Evolutionary conservation across 1,140 invertebrate genomes (phyloP).

Genomic region (Solen grandis): DNA sequence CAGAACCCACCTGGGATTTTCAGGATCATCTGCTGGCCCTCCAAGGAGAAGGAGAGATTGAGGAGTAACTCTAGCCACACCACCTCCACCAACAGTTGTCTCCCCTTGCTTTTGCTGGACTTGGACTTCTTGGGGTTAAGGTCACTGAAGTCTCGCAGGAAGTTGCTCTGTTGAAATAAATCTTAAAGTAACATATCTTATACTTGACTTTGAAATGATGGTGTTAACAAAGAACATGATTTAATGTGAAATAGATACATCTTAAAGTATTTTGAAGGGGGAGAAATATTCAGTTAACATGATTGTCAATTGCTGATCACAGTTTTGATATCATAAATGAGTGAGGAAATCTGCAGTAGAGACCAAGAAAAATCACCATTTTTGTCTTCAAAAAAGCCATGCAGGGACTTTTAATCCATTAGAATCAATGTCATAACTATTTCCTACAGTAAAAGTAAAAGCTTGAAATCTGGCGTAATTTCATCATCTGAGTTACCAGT

Average conservation of each 20-base stretch:
- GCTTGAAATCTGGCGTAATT: too few relatives aligned
- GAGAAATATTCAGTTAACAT: too few relatives aligned
- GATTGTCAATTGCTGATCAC: too few relatives aligned
- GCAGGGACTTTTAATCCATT: too few relatives aligned
- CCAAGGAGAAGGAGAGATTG: constrained; percentile 78
- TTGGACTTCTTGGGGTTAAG: constrained; percentile 73
- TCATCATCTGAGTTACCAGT: too few relatives aligned
- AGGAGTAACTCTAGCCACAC: constrained; percentile 77
- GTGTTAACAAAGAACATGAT: not conserved
- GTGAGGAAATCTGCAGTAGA: too few relatives aligned
- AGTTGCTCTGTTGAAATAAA: constrained; percentile 71
- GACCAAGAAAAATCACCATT: too few relatives aligned
- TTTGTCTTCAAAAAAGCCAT: too few relatives aligned
- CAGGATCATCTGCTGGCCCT: constrained; percentile 79
- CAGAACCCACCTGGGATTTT: constrained; percentile 73
- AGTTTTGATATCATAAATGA: too few relatives aligned
- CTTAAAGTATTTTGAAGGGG: too few relatives aligned
- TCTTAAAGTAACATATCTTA: not conserved
- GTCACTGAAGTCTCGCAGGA: constrained; percentile 76
- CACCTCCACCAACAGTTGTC: constrained; percentile 64
- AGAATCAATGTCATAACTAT: too few relatives aligned
- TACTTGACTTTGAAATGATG: not conserved
- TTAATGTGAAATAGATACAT: not conserved
- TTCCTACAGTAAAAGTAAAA: too few relatives aligned
- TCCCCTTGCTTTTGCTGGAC: constrained; percentile 61